Evolutionary conservation across 2,797 vertebrate genomes (phyloP).

Genomic region (Macrochelys suwanniensis): DNA sequence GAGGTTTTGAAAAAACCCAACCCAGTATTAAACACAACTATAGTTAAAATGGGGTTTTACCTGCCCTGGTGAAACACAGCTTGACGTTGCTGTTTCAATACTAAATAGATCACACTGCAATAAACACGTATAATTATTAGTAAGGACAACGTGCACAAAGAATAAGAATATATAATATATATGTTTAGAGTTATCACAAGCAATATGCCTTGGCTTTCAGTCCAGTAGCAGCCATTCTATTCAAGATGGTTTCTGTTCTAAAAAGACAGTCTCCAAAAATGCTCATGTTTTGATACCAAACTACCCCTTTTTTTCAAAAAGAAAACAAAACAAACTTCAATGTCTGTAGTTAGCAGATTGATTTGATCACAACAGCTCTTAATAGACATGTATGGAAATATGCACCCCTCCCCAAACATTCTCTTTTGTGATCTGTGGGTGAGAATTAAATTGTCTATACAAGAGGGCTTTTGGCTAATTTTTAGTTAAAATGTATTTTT

Average conservation of each 20-base stretch:
- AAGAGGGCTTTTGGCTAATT: too few species aligned
- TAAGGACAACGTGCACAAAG: neutral
- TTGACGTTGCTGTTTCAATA: neutral
- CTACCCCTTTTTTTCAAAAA: neutral
- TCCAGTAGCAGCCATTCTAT: neutral
- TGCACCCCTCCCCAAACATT: too few species aligned
- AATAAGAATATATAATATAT: neutral
- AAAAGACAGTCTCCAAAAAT: neutral
- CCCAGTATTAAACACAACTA: neutral
- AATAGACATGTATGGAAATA: neutral
- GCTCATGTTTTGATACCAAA: neutral
- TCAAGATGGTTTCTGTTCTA: neutral
- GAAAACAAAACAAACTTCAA: neutral
- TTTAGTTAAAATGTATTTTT: too few species aligned
- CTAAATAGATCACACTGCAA: neutral
- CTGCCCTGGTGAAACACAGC: neutral
- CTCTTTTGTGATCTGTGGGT: too few species aligned
- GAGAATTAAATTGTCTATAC: too few species aligned
- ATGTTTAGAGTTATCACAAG: neutral
- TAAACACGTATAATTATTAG: neutral
- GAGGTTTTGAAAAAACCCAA: neutral
- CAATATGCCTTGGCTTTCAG: neutral
- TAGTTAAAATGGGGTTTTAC: neutral
- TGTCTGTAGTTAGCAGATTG: neutral
- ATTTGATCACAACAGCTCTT: neutral